phyloP scores from a whole-genome alignment of 2,113 vertebrate genomes.

The Aphelocoma coerulescens region DNA sequence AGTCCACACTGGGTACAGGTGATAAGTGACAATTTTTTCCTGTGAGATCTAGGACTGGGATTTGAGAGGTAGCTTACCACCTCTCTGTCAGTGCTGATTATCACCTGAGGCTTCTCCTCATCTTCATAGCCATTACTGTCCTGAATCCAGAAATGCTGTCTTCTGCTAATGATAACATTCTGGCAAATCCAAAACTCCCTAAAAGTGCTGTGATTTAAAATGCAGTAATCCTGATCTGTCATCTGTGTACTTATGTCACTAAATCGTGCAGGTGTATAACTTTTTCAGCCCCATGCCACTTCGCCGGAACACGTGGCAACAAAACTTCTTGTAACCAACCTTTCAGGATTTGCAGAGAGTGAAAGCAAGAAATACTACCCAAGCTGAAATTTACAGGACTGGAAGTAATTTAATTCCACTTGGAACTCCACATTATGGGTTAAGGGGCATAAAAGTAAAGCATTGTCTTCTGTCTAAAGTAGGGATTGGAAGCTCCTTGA shows the following conservation, averaged over 20 bases:
- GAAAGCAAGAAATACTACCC: neutral
- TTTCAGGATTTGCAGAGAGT: neutral
- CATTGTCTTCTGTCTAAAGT: neutral
- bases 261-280: accelerated
- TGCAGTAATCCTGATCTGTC: no score
- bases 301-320: neutral
- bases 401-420: neutral
- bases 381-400: neutral
- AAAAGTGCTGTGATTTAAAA: neutral
- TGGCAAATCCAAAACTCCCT: neutral
- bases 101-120: neutral
- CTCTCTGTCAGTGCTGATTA: neutral
- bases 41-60: neutral
- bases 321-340: neutral
- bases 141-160: neutral
- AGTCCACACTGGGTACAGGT: neutral
- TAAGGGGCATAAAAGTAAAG: neutral
- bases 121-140: neutral
- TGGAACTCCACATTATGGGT: neutral
- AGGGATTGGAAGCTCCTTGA: neutral
- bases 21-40: neutral
- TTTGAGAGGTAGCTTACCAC: neutral
- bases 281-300: neutral
- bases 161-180: neutral
- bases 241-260: neutral